phyloP scores from a whole-genome alignment of 2,113 vertebrate genomes.

The Brachirus orientalis region DNA sequence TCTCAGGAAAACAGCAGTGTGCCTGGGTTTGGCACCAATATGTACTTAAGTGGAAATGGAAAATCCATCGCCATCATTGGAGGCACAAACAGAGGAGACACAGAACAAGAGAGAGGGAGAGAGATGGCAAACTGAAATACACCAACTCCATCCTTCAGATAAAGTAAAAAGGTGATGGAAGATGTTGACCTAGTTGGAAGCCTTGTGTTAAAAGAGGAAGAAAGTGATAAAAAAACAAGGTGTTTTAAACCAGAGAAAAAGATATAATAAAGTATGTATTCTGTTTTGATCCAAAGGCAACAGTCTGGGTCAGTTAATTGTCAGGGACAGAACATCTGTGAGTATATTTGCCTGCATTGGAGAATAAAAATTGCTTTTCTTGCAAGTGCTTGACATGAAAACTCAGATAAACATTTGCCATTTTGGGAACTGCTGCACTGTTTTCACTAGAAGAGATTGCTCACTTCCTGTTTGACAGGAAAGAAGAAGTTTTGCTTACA shows the following conservation, averaged over 20 bases:
- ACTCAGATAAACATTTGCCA: conserved; percentile 12
- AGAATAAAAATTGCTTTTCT: background rate
- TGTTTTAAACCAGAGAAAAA: conserved; percentile 10
- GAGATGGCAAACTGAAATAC: background rate
- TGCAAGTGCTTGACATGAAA: background rate
- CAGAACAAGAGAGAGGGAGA: background rate
- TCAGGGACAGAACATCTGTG: conserved; percentile 11
- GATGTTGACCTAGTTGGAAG: conserved; percentile 38
- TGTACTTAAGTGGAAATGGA: conserved; percentile 45
- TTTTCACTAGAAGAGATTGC: conserved; percentile 9
- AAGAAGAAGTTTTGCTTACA: background rate
- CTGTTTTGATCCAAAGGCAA: conserved; percentile 34
- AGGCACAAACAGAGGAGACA: conserved; percentile 20
- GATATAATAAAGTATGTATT: conserved; percentile 2
- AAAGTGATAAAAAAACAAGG: background rate
- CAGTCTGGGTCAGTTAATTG: too few species aligned
- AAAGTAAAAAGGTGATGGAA: conserved; percentile 6
- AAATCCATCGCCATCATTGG: conserved; percentile 49
- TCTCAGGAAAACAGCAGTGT: conserved; percentile 22
- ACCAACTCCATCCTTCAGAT: conserved; percentile 16
- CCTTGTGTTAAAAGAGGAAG: background rate
- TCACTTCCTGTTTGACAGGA: conserved; percentile 5
- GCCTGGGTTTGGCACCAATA: conserved; percentile 39
- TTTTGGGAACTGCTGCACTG: background rate
- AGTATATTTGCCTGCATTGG: background rate